These are phyloP conservation scores for Pseudorasbora parva DNA, from an alignment of 2,113 vertebrate genomes.

Conservation along the genomic window DNA sequence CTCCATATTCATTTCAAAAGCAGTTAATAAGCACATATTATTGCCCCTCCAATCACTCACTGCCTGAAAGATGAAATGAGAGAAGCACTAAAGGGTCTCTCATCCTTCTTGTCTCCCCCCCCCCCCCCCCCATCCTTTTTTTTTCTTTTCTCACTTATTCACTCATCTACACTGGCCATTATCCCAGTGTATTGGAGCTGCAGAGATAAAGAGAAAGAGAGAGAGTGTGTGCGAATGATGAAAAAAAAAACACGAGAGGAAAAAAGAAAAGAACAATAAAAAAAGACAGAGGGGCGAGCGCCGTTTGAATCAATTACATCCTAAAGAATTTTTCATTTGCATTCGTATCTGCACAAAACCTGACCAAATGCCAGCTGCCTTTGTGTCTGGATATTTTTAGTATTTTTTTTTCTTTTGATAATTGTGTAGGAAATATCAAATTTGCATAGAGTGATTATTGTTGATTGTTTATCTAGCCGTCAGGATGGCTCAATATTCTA, in stretches of 20 bases:
- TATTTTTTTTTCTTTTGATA: conserved; percentile 81
- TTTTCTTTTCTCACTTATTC: conserved; percentile 42
- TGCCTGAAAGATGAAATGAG: conserved; percentile 67
- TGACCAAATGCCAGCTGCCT: conserved; percentile 95
- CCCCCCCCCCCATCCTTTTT: conserved; percentile 3
- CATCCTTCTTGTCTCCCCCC: conserved; percentile 43
- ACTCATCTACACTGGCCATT: conserved; percentile 62
- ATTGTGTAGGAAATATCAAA: conserved; percentile 99
- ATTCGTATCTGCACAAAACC: conserved; percentile 81
- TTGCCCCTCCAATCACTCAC: conserved; percentile 47
- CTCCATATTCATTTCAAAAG: conserved; percentile 43
- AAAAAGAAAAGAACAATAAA: conserved; percentile 68
- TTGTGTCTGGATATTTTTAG: conserved; percentile 99
- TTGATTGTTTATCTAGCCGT: conserved; percentile 99
- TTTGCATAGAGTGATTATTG: conserved; percentile 99
- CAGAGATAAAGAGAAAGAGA: conserved; percentile 67
- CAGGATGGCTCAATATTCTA: conserved; percentile 96
- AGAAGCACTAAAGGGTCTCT: conserved; percentile 63
- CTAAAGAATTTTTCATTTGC: conserved; percentile 83
- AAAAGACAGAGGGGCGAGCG: conserved; percentile 67
- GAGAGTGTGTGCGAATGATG: conserved; percentile 10
- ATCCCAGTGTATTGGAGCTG: conserved; percentile 75
- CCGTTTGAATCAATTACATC: conserved; percentile 82
- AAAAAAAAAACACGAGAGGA: conserved; percentile 62
- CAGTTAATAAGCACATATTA: conserved; percentile 51